Evolutionary conservation across 2,113 vertebrate species (phyloP).

Genomic region (Dicerorhinus sumatrensis): DNA sequence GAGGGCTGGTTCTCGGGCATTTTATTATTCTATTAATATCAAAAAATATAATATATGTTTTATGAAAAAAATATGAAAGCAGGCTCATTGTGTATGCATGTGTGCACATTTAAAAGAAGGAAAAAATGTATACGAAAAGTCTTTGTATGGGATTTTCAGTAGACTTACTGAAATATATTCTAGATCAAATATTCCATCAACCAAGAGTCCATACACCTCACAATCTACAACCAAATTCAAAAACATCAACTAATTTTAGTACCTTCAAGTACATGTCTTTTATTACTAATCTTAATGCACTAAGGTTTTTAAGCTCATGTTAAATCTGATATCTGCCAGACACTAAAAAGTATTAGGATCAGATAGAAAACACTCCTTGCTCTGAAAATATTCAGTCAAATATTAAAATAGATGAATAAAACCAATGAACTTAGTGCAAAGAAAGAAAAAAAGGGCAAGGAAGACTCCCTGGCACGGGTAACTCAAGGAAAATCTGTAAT

Average conservation of each 20-base stretch:
- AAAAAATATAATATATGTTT: neutral
- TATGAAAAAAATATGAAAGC: neutral
- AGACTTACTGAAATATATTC: neutral
- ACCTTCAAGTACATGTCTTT: neutral
- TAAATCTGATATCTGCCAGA: neutral
- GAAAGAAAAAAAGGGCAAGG: neutral
- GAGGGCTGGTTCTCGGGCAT: neutral
- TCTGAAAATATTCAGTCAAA: neutral
- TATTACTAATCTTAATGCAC: neutral
- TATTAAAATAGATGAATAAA: neutral
- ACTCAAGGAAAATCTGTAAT: neutral
- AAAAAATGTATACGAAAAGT: neutral
- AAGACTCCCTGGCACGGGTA: neutral
- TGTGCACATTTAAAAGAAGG: neutral
- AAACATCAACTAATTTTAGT: neutral
- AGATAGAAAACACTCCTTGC: neutral
- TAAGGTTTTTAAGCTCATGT: neutral
- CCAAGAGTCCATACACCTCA: neutral
- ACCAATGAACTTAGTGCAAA: neutral
- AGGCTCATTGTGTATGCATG: neutral
- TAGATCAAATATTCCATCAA: neutral
- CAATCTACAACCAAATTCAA: neutral
- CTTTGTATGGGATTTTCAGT: neutral
- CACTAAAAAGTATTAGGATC: neutral
- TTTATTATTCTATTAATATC: neutral